Evolutionary conservation across 2,888 invertebrate species (phyloP), one percentile per base, ranked within the genome.

Genomic region (Caenorhabditis sp.): DNA sequence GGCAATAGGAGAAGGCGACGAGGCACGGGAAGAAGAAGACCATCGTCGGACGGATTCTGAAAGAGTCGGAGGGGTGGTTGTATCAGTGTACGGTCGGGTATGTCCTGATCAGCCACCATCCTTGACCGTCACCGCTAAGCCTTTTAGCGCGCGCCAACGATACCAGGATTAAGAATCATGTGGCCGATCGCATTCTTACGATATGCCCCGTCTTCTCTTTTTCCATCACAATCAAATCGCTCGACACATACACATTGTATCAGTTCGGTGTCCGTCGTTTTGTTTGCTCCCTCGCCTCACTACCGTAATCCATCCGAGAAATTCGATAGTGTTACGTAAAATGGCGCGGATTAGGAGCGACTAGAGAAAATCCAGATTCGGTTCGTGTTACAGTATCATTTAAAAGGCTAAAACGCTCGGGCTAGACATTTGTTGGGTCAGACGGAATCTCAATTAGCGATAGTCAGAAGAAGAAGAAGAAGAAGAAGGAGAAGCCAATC

Each of bases 121-220:
- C 62, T 61, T 71, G 71, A 62, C 68, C 61, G 71, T 55, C 13
- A 26, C n/a, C 48, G 46, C 43, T 61, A 71, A 68, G 68, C 68
- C 68, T 59, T 68, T 68, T 68, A 68, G 68, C 58, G 68, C 68
- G 68, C 68, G 68, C 58, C 58, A 58, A 41, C 59, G 68, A 68
- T 68, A 68, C 68, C 68, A 59, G 68, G 68, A 68, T 68, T 68
- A 68, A 58, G 66, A 58, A 48, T 58, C 56, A 58, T 58, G 66
- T 48, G 66, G 55, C 55, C 39, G 35, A 41, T 41, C 48, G 26
- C 45, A 26, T 35, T 50, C 30, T 24, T 53, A 32, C 20, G 17
- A 32, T 62, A 22, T 43, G 13, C 26, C 11, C 39, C 50, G 48
- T 37, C 17, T 27, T 32, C 30, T 43, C 37, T 26, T 48, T 46